phyloP scores from a whole-genome alignment of 2,113 vertebrate genomes.

The Campylomormyrus tamandua region DNA sequence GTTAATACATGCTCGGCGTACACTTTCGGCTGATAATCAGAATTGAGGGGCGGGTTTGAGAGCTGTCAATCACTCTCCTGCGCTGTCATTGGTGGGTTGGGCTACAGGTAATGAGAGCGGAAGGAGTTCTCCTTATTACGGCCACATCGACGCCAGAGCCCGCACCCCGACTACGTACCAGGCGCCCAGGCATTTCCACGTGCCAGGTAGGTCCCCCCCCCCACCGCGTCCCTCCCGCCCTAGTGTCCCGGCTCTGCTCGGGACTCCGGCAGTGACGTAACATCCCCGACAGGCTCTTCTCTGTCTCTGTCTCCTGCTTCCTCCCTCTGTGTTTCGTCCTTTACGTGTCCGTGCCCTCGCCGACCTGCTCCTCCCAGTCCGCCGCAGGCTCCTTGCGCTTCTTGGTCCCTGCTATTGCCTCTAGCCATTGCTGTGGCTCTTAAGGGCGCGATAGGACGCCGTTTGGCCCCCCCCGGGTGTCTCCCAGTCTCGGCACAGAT shows the following conservation, averaged over 20 bases:
- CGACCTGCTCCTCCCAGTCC: not conserved
- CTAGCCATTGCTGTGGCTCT: not conserved
- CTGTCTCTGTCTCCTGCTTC: not conserved
- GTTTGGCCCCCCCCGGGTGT: not conserved
- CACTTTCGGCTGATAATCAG: not conserved
- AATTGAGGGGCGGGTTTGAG: not conserved
- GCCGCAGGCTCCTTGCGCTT: not conserved
- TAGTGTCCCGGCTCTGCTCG: constrained; percentile 4
- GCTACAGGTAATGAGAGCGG: constrained; percentile 83
- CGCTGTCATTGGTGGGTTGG: constrained; percentile 56
- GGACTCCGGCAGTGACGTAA: not conserved
- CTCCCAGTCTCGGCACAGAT: no score
- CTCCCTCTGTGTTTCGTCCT: not conserved
- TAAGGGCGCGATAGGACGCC: not conserved
- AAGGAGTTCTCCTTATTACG: constrained; percentile 89
- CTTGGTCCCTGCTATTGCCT: not conserved
- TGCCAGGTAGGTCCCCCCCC: constrained; percentile 80
- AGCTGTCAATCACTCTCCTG: constrained; percentile 27
- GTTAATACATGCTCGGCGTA: not conserved
- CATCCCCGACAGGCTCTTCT: not conserved
- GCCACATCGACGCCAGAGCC: constrained; percentile 84
- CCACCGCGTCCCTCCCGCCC: constrained; percentile 1
- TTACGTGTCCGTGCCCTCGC: not conserved
- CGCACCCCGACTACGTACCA: constrained; percentile 79
- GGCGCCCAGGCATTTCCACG: constrained; percentile 91